Percentiles rank a stretch among this genome's conserved stretches.
phyloP scores from a whole-genome alignment of 2,888 invertebrate genomes.

The Drosophila koepferae region DNA sequence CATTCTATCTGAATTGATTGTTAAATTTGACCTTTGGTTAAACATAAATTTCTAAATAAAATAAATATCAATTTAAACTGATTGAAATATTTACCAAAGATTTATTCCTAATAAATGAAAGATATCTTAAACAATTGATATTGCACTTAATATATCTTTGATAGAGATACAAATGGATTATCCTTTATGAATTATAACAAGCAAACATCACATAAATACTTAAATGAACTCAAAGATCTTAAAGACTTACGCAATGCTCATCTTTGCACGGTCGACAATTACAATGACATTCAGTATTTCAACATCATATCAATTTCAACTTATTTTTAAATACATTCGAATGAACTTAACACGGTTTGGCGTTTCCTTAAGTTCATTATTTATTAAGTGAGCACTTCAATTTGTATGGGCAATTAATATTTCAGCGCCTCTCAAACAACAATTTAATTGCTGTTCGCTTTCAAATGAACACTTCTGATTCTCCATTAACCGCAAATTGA shows the following conservation, averaged over 20 bases:
- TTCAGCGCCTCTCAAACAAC: background rate
- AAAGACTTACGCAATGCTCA: background rate
- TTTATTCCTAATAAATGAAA: background rate
- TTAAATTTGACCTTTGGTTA: background rate
- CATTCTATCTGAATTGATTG: background rate
- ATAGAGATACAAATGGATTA: too few species aligned
- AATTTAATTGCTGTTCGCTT: constrained; percentile 2
- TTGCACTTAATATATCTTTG: background rate
- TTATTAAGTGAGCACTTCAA: constrained; percentile 3
- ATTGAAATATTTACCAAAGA: background rate
- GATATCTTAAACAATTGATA: background rate
- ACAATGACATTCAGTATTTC: background rate
- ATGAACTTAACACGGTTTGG: background rate
- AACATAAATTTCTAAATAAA: background rate
- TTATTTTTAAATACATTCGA: background rate
- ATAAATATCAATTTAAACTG: background rate
- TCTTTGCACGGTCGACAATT: background rate
- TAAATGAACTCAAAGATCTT: background rate
- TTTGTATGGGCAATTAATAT: constrained; percentile 2
- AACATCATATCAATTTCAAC: background rate
- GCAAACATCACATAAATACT: too few species aligned
- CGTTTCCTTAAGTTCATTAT: background rate
- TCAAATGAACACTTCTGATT: constrained; percentile 7
- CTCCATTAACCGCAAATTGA: constrained; percentile 10
- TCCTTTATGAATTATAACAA: too few species aligned